A percentile compares a stretch with the other conserved stretches of the same genome.
Evolutionary conservation across 2,888 invertebrate genomes (phyloP).

Genomic region (Drosophila yooni): DNA sequence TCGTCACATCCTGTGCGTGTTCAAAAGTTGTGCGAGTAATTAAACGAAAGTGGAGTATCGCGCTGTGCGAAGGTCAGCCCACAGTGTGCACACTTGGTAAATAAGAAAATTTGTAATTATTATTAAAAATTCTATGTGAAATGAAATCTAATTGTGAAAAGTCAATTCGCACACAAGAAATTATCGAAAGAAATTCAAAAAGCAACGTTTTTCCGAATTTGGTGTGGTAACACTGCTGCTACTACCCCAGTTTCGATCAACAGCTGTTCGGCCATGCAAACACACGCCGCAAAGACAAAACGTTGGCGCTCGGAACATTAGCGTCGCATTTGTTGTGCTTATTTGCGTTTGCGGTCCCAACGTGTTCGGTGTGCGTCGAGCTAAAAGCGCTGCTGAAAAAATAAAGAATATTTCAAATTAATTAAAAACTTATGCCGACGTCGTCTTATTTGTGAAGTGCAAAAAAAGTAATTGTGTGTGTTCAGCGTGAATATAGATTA

Average conservation of each 20-base stretch:
- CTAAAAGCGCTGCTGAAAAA: conserved; percentile 15
- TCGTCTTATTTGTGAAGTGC: conserved; percentile 32
- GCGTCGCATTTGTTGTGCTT: conserved; percentile 62
- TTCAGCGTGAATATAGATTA: conserved; percentile 16
- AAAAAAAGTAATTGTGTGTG: conserved; percentile 23
- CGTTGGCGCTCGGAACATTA: conserved; percentile 37
- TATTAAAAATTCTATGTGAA: conserved; percentile 17
- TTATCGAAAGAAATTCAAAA: conserved; percentile 15
- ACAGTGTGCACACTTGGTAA: conserved; percentile 34
- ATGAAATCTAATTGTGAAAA: conserved; percentile 12
- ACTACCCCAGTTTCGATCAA: conserved; percentile 66
- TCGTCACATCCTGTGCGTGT: conserved; percentile 60
- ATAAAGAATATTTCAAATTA: conserved; percentile 34
- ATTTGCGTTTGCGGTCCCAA: conserved; percentile 61
- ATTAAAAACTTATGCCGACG: conserved; percentile 48
- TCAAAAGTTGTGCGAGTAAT: conserved; percentile 56
- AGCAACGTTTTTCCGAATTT: conserved; percentile 21
- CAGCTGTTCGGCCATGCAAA: conserved; percentile 53
- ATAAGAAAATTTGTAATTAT: conserved; percentile 11
- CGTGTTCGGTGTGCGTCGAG: conserved; percentile 59
- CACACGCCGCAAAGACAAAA: conserved; percentile 45
- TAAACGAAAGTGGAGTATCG: conserved; percentile 43
- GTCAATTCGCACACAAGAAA: no score
- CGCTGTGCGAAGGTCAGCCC: conserved; percentile 37
- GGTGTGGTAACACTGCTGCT: conserved; percentile 52